A percentile compares a stretch with the other conserved stretches of the same genome.
Conservation (phyloP, 2,888 invertebrate species). For the Cosmia trapezina region DNA sequence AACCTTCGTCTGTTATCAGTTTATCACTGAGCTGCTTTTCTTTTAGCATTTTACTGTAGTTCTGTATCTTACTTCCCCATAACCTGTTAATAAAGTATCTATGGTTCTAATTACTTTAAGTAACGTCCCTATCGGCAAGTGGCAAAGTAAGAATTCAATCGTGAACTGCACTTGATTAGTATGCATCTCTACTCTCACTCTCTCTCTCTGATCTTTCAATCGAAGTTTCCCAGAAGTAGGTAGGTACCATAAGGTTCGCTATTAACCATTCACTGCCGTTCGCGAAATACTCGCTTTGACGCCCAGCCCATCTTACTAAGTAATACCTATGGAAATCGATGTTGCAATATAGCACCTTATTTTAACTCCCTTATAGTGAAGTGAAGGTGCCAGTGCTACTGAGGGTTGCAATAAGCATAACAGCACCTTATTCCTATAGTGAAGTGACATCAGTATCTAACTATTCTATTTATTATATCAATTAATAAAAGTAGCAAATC, state of each 20-base stretch:
- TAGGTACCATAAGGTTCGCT: neutral
- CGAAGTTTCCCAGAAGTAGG: neutral
- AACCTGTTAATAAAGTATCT: neutral
- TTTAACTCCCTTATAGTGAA: neutral
- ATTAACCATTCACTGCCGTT: neutral
- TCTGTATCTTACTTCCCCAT: too few species aligned
- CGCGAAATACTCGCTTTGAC: neutral
- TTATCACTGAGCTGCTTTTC: too few species aligned
- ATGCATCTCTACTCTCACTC: slow-evolving; percentile 1
- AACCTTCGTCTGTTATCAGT: neutral
- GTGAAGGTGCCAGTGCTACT: too few species aligned
- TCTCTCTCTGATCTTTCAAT: neutral
- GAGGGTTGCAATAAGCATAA: neutral
- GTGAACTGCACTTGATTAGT: neutral
- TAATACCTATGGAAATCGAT: too few species aligned
- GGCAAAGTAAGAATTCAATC: neutral
- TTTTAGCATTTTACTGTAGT: neutral
- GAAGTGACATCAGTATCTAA: neutral
- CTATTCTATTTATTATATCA: too few species aligned
- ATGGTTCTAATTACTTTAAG: neutral
- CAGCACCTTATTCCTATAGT: neutral
- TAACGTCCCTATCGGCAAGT: too few species aligned
- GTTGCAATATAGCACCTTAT: too few species aligned
- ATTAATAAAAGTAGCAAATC: neutral
- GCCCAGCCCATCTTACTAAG: neutral